These are phyloP conservation scores for Corythoichthys haematopterus DNA, from an alignment of 2,113 vertebrate genomes.

Conservation along the genomic window DNA sequence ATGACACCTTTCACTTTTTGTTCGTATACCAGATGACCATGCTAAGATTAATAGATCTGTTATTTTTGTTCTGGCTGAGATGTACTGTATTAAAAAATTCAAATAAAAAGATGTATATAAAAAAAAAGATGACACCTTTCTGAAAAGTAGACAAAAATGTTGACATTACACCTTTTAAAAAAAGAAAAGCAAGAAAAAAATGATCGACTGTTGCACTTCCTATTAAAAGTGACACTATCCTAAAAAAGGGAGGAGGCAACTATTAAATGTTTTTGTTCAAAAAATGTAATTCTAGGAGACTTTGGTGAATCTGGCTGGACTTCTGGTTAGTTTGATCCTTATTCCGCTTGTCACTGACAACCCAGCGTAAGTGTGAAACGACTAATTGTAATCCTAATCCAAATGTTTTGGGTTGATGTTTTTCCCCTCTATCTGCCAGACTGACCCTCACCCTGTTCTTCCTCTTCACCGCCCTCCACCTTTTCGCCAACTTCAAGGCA, in stretches of 20 bases:
- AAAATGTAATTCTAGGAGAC: conserved; percentile 74
- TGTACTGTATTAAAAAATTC: too few species aligned
- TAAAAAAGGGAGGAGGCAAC: too few species aligned
- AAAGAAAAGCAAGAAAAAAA: background rate
- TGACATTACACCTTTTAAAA: background rate
- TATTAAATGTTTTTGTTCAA: background rate
- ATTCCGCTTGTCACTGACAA: conserved; percentile 78
- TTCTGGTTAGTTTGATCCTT: conserved; percentile 79
- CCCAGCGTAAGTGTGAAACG: conserved; percentile 64
- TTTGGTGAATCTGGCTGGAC: conserved; percentile 81
- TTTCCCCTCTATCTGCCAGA: conserved; percentile 50
- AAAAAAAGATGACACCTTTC: background rate
- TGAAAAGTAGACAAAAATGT: background rate
- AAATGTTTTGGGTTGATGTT: background rate
- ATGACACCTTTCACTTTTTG: too few species aligned
- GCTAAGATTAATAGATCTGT: too few species aligned
- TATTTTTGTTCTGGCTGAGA: too few species aligned
- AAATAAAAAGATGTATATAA: too few species aligned
- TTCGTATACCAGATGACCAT: too few species aligned
- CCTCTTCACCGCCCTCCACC: conserved; percentile 81
- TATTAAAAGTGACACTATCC: too few species aligned
- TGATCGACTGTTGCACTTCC: background rate
- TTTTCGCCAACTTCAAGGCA: conserved; percentile 86
- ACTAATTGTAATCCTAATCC: background rate
- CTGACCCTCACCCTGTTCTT: conserved; percentile 79